Evolutionary conservation across 2,113 vertebrate genomes (phyloP), one percentile per base, ranked within the genome.

Genomic region (Carollia perspicillata): DNA sequence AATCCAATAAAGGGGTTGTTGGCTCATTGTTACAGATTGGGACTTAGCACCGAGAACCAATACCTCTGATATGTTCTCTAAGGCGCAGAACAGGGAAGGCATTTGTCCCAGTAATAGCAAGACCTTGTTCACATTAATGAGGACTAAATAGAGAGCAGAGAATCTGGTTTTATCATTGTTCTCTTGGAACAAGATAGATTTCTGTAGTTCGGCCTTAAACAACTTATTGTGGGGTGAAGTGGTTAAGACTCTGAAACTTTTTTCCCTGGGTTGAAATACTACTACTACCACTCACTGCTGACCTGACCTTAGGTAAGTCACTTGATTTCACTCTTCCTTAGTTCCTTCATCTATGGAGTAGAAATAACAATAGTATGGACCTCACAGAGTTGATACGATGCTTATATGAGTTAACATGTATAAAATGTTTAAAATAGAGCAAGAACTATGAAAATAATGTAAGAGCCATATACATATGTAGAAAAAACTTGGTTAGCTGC

Each of bases 321-420:
- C 4, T 77, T 72, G 84, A 84, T 8, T 78, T 95, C 23, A 58
- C 2, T 30, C 8, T 88, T 42, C 5, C 69, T 94, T 86, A 58
- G 26, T 93, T 93, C 75, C 35, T 90, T 92, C 58, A 87, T 60
- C 44, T 93, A 49, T 23, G 88, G 90, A 63, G 30, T 88, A 26
- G 42, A 94, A 95, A 95, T 89, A 85, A 93, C 78, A 84, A 84
- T 65, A 72, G n/a, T 79, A 78, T 44, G 90, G 12, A 44, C 14
- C 1, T 87, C 42, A 40, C 33, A 60, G 58, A 65, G 28, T 74
- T 83, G 55, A 75, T 88, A 4, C 72, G 47, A 72, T 65, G 8
- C 10, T 90, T 77, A 68, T 84, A 63, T 30, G 11, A 75, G 26
- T 74, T 72, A 65, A 65, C 69, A 84, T 17, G 18, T 92, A 83